Percentiles rank a stretch among this genome's conserved stretches.
These are phyloP conservation scores for Microctonus brassicae DNA, from an alignment of 2,888 invertebrate genomes.

Conservation along the genomic window DNA sequence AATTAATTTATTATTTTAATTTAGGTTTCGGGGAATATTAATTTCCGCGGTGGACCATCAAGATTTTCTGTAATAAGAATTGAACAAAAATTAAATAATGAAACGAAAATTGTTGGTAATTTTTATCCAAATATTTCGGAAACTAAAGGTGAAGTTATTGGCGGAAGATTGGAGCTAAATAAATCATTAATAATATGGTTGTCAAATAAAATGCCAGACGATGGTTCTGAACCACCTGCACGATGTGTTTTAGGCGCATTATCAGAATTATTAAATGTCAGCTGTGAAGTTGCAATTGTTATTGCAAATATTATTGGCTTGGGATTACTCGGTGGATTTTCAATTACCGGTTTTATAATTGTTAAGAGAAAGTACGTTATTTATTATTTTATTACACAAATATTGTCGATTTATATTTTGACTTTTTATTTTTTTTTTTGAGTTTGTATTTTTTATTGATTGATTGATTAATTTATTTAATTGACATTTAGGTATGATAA, in stretches of 20 bases:
- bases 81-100: constrained; percentile 73
- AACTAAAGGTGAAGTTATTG: constrained; percentile 69
- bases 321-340: constrained; percentile 73
- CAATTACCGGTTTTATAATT: constrained; percentile 75
- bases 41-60: constrained; percentile 79
- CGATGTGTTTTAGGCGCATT: constrained; percentile 79
- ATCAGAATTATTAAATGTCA: constrained; percentile 77
- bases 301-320: constrained; percentile 77
- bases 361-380: constrained; percentile 74
- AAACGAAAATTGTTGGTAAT: constrained; percentile 72
- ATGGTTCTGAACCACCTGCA: constrained; percentile 75
- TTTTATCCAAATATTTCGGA: constrained; percentile 73
- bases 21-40: constrained; percentile 76
- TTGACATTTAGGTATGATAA: constrained; percentile 75
- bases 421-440: neutral
- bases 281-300: constrained; percentile 82
- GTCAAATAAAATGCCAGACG: constrained; percentile 75
- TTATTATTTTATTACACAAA: neutral
- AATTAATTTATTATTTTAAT: neutral
- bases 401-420: neutral
- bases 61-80: constrained; percentile 76
- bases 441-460: constrained; percentile 7
- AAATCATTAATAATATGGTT: constrained; percentile 76
- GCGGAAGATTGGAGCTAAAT: constrained; percentile 73
- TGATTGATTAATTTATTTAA: neutral